Evolutionary conservation across 2,888 invertebrate genomes (phyloP).

Genomic region (Agriotes lineatus): DNA sequence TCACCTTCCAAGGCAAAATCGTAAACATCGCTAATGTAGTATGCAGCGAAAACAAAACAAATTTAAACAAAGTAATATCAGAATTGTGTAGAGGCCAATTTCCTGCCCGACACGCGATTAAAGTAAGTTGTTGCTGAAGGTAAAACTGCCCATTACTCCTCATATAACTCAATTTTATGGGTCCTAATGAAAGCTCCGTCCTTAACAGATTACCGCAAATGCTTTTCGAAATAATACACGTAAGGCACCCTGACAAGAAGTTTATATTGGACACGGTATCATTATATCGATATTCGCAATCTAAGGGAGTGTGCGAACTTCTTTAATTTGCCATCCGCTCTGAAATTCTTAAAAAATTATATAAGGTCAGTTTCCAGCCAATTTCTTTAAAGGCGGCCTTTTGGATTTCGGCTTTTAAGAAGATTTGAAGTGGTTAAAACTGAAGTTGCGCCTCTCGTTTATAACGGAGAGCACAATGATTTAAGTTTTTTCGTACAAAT

Average conservation of each 20-base stretch:
- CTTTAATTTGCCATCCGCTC: not conserved
- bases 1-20: not conserved
- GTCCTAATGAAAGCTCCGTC: constrained; percentile 26
- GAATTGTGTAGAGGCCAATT: not conserved
- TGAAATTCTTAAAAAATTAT: too few species aligned
- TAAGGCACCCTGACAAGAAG: not conserved
- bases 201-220: constrained; percentile 15
- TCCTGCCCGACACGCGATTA: constrained; percentile 18
- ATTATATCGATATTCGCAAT: constrained; percentile 11
- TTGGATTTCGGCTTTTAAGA: too few species aligned
- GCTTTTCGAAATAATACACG: constrained; percentile 27
- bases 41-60: not conserved
- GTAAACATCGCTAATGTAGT: not conserved
- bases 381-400: too few species aligned
- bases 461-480: too few species aligned
- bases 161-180: constrained; percentile 33
- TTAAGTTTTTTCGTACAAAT: too few species aligned
- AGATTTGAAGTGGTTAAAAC: too few species aligned
- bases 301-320: not conserved
- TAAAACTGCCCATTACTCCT: constrained; percentile 25
- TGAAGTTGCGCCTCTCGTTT: too few species aligned
- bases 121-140: constrained; percentile 16
- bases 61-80: not conserved
- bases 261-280: not conserved
- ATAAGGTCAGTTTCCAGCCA: too few species aligned